Evolutionary conservation across 2,113 vertebrate species (phyloP), one percentile per base, ranked within the genome.

Genomic region (Deroptyus accipitrinus): DNA sequence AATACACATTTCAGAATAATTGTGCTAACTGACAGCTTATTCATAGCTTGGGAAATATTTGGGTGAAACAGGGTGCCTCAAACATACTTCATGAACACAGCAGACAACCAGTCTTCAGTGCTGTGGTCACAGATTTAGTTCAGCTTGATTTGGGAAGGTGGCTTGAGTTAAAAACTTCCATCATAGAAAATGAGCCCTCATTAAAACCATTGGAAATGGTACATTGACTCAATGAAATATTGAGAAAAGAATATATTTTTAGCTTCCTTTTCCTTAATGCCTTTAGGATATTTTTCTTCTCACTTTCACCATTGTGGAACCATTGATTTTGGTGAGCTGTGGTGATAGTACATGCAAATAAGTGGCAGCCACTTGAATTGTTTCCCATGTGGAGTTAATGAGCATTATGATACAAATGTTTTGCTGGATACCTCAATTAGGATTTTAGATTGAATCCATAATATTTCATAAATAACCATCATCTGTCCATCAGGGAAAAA

Each of bases 1-100:
- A 95, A 91, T 87, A 52, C 84, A 69, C 18, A 10, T 95, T 97
- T 78, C 86, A 89, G 84, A 52, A 37, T 91, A 94, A 89, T 95
- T 96, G 86, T 94, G 62, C 48, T 95, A 95, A 95, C 48, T 95
- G 95, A 95, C 66, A 91, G 77, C 70, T 94, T 94, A 85, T 85
- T 95, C 86, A 91, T 74, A 92, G 84, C 70, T 95, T 95, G 74
- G 44, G 66, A 92, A 95, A 89, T 87, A 87, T 57, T 95, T 92
- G 48, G 66, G 83, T 83, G 75, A 87, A 96, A 87, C 39, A 57
- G 31, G 30, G 19, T 91, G 27, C 42, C 44, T 92, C 33, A 70
- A 62, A 75, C 3, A 4, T 68, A 49, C 73, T 75, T 89, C 17
- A 55, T 44, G 48, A 92, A 61, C 39, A 23, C 17, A 86, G 68